A percentile compares a stretch with the other conserved stretches of the same genome.
Conservation (phyloP, 2,888 invertebrate genomes). For the Agrochola lychnidis region DNA sequence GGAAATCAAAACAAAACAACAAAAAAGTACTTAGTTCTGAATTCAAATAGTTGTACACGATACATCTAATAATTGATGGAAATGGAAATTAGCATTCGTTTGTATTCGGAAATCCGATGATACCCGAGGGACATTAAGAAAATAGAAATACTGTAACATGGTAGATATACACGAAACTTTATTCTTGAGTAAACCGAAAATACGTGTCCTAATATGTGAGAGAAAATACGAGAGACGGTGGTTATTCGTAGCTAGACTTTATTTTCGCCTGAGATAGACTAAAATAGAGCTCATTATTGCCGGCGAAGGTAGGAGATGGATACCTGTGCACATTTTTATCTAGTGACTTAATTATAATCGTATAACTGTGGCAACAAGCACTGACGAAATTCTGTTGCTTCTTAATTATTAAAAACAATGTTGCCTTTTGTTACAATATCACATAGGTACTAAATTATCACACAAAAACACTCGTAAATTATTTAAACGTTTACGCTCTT, state of each 20-base stretch:
- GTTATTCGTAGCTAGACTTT: slow-evolving; percentile 6
- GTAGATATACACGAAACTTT: slow-evolving; percentile 10
- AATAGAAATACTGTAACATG: too few species aligned
- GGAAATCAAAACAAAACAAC: too few species aligned
- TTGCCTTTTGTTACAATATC: slow-evolving; percentile 12
- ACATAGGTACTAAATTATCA: slow-evolving; percentile 1
- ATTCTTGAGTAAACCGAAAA: slow-evolving; percentile 15
- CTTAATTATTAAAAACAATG: slow-evolving; percentile 12
- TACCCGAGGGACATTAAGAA: too few species aligned
- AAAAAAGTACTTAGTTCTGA: too few species aligned
- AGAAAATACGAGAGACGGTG: background rate
- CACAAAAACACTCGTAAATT: slow-evolving; percentile 28
- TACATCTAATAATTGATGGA: too few species aligned
- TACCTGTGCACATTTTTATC: background rate
- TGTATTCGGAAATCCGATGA: too few species aligned
- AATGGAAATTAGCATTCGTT: too few species aligned
- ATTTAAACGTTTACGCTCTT: slow-evolving; percentile 18
- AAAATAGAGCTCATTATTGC: background rate
- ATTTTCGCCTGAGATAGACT: slow-evolving; percentile 19
- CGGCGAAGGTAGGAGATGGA: background rate
- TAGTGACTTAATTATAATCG: background rate
- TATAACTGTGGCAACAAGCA: background rate
- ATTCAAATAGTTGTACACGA: too few species aligned
- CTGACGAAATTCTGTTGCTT: background rate
- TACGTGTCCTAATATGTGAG: slow-evolving; percentile 22